phyloP scores from a whole-genome alignment of 2,797 vertebrate genomes.

The Hypotaenidia philippensis region DNA sequence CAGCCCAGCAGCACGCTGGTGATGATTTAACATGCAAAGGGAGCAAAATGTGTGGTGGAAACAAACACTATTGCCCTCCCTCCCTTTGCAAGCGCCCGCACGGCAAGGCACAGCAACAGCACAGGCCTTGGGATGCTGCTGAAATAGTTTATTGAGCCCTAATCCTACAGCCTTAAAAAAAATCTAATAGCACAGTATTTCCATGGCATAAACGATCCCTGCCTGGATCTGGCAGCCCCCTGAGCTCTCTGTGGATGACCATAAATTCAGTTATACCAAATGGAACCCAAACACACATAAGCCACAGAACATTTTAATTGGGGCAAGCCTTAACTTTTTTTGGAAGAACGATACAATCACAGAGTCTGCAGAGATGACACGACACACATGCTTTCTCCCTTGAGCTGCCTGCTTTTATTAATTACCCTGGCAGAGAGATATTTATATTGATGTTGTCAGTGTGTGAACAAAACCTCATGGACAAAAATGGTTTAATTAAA shows the following conservation, averaged over 20 bases:
- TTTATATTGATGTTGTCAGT: slow-evolving; percentile 21
- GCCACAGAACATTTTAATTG: neutral
- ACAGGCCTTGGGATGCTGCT: neutral
- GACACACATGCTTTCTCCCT: neutral
- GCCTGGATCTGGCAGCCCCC: neutral
- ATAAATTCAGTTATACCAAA: neutral
- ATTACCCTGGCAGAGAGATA: neutral
- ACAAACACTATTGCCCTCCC: neutral
- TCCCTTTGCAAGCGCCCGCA: neutral
- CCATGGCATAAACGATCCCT: neutral
- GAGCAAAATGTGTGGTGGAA: neutral
- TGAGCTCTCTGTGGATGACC: neutral
- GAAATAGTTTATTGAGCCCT: slow-evolving; percentile 26
- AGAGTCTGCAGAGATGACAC: neutral
- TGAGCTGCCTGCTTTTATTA: neutral
- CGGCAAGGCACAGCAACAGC: neutral
- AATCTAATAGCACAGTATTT: neutral
- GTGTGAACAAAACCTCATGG: slow-evolving; percentile 37
- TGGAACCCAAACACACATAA: slow-evolving; percentile 2
- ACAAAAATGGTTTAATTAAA: slow-evolving; percentile 27
- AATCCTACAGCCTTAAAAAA: neutral
- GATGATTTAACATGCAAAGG: neutral
- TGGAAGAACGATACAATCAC: neutral
- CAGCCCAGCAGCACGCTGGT: neutral
- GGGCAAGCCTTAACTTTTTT: slow-evolving; percentile 9